Evolutionary conservation across 2,113 vertebrate genomes (phyloP).

Genomic region (Melanerpes formicivorus): DNA sequence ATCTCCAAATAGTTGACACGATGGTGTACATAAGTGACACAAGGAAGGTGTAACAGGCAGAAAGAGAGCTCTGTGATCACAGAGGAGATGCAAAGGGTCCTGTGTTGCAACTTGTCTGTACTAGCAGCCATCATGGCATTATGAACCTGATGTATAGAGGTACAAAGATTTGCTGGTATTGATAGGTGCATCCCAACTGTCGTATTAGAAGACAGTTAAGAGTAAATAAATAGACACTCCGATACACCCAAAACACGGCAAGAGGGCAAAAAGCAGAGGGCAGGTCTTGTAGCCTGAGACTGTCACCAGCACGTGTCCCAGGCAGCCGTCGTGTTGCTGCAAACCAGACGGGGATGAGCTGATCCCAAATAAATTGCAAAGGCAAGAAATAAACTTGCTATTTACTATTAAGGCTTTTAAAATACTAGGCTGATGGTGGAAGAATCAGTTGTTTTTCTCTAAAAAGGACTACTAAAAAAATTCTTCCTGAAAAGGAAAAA

Average conservation of each 20-base stretch:
- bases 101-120: background rate
- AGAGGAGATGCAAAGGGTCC: background rate
- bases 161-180: background rate
- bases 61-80: background rate
- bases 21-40: background rate
- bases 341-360: fast-evolving
- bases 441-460: background rate
- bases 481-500: background rate
- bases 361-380: background rate
- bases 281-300: background rate
- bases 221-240: background rate
- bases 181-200: background rate
- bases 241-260: background rate
- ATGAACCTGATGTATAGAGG: background rate
- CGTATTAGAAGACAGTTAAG: background rate
- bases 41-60: background rate
- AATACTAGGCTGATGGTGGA: background rate
- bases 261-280: background rate
- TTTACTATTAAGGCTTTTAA: background rate
- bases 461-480: background rate
- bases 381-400: background rate
- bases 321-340: fast-evolving
- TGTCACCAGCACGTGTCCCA: fast-evolving
- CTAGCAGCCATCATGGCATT: background rate
- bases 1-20: background rate